A percentile compares a stretch with the other conserved stretches of the same genome.
Evolutionary conservation across 2,888 invertebrate species (phyloP).

Genomic region (Alloscopus bannaensis): DNA sequence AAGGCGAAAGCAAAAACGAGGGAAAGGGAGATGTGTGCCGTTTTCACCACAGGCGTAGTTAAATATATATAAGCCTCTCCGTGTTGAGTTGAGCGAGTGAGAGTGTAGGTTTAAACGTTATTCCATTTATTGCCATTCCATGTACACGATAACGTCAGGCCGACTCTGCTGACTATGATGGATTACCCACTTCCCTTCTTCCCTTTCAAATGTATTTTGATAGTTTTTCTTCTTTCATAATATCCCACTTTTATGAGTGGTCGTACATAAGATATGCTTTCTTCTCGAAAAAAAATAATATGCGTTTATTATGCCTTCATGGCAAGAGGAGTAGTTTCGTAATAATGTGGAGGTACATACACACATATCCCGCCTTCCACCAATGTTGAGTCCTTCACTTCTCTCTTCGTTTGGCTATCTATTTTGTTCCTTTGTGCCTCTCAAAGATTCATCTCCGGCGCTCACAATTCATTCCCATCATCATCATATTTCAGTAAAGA

Average conservation of each 20-base stretch:
- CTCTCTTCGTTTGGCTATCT: slow-evolving; percentile 2
- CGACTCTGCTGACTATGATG: slow-evolving; percentile 72
- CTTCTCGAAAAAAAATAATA: no score
- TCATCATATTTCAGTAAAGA: slow-evolving; percentile 8
- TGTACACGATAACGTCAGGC: slow-evolving; percentile 70
- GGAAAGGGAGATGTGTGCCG: neutral
- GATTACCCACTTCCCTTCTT: slow-evolving; percentile 71
- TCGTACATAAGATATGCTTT: no score
- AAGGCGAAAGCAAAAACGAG: neutral
- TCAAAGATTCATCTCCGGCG: slow-evolving; percentile 25
- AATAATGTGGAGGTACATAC: no score
- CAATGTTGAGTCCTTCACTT: no score
- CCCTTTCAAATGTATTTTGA: slow-evolving; percentile 59
- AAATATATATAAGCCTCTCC: no score
- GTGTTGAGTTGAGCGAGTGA: neutral
- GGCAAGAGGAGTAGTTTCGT: no score
- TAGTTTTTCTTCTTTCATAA: slow-evolving; percentile 41
- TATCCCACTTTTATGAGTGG: no score
- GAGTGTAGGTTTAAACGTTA: slow-evolving; percentile 14
- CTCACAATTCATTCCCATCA: slow-evolving; percentile 52
- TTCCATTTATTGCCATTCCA: neutral
- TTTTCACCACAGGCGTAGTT: no score
- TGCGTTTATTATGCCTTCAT: no score
- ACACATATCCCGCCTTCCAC: no score
- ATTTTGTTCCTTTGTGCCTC: slow-evolving; percentile 8